phyloP scores from a whole-genome alignment of 37 sponge, comb jelly and placozoan species.

The Eunapius fragilis region DNA sequence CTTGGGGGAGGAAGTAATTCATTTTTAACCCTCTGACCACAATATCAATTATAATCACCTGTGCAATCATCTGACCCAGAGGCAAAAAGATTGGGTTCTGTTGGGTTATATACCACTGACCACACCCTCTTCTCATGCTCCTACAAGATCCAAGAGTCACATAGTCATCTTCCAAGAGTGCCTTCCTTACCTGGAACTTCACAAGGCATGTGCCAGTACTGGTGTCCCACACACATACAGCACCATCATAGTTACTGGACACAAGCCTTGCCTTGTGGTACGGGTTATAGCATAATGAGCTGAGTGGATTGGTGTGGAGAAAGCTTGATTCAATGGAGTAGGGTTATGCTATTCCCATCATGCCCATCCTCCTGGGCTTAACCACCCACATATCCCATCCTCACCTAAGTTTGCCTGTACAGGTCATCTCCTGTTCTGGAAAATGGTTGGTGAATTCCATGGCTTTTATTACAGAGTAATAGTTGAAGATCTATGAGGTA shows the following conservation, averaged over 20 bases:
- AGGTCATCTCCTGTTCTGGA: constrained; percentile 68
- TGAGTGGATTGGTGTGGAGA: constrained; percentile 17
- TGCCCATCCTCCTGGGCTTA: too few species aligned
- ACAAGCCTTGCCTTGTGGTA: constrained; percentile 48
- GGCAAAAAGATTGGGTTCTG: constrained; percentile 69
- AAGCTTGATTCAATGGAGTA: too few species aligned
- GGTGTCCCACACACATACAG: constrained; percentile 69
- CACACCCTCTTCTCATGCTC: constrained; percentile 84
- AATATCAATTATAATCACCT: constrained; percentile 31
- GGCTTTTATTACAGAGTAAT: constrained; percentile 36
- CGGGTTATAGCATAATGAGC: constrained; percentile 56
- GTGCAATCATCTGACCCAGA: constrained; percentile 87
- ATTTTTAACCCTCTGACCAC: neutral
- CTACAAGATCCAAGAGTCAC: neutral
- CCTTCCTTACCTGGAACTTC: constrained; percentile 48
- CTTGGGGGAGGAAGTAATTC: constrained; percentile 1
- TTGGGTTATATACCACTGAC: constrained; percentile 73
- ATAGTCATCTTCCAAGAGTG: neutral
- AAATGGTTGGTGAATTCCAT: constrained; percentile 54
- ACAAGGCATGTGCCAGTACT: constrained; percentile 24
- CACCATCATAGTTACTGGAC: constrained; percentile 79
- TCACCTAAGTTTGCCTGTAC: constrained; percentile 71
- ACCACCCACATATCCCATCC: too few species aligned
- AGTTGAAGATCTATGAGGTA: constrained; percentile 46
- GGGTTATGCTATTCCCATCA: too few species aligned